Conservation (phyloP, 2,797 vertebrate genomes). For the Centroberyx gerrardi region DNA sequence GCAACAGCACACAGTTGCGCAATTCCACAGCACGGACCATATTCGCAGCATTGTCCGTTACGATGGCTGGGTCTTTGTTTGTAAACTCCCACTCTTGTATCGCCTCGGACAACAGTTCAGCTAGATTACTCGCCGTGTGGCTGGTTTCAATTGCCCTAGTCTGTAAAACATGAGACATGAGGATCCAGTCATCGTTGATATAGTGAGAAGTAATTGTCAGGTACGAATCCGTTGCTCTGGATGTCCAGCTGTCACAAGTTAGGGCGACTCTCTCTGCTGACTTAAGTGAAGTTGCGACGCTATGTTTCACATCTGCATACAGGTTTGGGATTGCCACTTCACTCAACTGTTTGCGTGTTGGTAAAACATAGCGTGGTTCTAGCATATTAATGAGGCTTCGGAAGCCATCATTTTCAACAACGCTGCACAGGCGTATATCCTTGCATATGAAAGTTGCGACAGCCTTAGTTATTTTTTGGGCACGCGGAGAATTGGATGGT, state of each 20-base stretch:
- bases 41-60: conserved; percentile 30
- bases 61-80: conserved; percentile 27
- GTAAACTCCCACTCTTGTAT: conserved; percentile 16
- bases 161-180: conserved; percentile 20
- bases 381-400: conserved; percentile 28
- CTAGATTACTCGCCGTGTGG: conserved; percentile 22
- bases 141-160: conserved; percentile 28
- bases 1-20: conserved; percentile 6
- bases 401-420: neutral
- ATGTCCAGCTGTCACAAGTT: conserved; percentile 26
- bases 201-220: conserved; percentile 6
- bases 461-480: neutral
- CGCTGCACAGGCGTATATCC: conserved; percentile 2
- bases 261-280: conserved; percentile 15
- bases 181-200: conserved; percentile 1
- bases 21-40: conserved; percentile 26
- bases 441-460: conserved; percentile 7
- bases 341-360: conserved; percentile 25
- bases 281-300: conserved; percentile 2
- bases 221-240: conserved; percentile 22
- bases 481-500: neutral
- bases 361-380: conserved; percentile 32
- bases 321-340: conserved; percentile 24
- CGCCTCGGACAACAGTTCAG: conserved; percentile 11
- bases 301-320: conserved; percentile 24